Evolutionary conservation across 2,113 vertebrate genomes (phyloP).

Genomic region (Mionectes macconnelli): DNA sequence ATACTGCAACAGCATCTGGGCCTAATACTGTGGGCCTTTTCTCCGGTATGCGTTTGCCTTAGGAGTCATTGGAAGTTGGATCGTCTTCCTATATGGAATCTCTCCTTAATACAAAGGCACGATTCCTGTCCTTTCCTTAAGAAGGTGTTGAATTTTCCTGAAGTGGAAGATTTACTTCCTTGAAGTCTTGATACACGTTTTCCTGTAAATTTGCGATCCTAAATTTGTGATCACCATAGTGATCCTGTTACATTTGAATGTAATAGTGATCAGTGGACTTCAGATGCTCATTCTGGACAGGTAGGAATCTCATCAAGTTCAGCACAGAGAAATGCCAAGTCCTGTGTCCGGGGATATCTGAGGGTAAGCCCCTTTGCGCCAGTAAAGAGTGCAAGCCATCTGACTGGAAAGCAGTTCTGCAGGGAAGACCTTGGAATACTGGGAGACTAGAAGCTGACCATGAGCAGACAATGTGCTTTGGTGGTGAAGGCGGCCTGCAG

Average conservation of each 20-base stretch:
- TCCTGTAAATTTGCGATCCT: neutral
- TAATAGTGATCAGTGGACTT: neutral
- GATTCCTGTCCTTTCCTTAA: neutral
- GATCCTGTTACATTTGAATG: neutral
- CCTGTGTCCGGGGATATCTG: neutral
- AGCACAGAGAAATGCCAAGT: neutral
- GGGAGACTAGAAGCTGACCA: neutral
- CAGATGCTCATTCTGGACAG: neutral
- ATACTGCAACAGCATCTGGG: neutral
- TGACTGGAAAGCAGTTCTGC: neutral
- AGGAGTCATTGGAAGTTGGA: neutral
- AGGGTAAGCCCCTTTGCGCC: neutral
- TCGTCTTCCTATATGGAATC: neutral
- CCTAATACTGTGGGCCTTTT: neutral
- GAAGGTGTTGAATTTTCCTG: neutral
- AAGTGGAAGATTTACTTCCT: neutral
- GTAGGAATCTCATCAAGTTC: neutral
- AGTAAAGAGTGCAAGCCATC: neutral
- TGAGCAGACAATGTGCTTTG: neutral
- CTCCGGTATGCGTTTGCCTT: neutral
- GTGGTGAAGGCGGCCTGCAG: neutral
- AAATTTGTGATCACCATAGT: no score
- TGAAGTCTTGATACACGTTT: neutral
- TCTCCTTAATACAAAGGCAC: neutral
- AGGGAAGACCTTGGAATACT: neutral